Percentiles rank a stretch among this genome's conserved stretches.
Conservation (phyloP, 2,888 invertebrate genomes). For the Heliconius aoede region DNA sequence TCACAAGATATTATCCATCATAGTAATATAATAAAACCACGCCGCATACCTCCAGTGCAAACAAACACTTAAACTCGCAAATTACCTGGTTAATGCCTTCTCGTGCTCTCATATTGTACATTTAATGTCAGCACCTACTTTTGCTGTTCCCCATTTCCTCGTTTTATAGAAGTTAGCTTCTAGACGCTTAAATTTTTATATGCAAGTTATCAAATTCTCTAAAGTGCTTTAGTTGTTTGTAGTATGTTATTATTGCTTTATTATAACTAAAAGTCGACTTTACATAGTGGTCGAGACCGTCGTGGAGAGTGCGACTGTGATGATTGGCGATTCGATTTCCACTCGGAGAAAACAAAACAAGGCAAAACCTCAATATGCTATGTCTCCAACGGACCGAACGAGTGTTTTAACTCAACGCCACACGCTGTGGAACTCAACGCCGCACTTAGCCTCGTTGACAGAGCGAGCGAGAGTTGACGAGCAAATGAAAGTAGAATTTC, state of each 20-base stretch:
- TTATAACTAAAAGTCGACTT: not conserved
- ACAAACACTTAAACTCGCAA: slow-evolving; percentile 9
- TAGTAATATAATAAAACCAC: slow-evolving; percentile 15
- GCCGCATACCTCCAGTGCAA: not conserved
- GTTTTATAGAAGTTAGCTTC: slow-evolving; percentile 7
- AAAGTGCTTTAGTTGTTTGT: slow-evolving; percentile 5
- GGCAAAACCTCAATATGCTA: no score
- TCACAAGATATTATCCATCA: not conserved
- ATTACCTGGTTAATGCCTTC: not conserved
- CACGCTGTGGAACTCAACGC: no score
- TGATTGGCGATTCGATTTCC: no score
- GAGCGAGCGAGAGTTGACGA: no score
- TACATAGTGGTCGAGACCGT: not conserved
- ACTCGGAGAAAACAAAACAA: no score
- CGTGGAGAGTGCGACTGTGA: not conserved
- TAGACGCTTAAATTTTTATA: slow-evolving; percentile 5
- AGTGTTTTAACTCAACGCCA: no score
- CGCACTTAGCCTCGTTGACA: no score
- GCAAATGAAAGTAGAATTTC: no score
- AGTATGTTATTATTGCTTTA: not conserved
- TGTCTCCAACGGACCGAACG: no score
- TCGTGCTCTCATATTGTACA: slow-evolving; percentile 10
- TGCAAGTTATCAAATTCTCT: slow-evolving; percentile 8
- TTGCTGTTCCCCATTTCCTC: not conserved
- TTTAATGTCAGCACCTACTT: not conserved